These are phyloP conservation scores for Mercenaria mercenaria DNA, from an alignment of 1,140 invertebrate genomes.

Conservation along the genomic window DNA sequence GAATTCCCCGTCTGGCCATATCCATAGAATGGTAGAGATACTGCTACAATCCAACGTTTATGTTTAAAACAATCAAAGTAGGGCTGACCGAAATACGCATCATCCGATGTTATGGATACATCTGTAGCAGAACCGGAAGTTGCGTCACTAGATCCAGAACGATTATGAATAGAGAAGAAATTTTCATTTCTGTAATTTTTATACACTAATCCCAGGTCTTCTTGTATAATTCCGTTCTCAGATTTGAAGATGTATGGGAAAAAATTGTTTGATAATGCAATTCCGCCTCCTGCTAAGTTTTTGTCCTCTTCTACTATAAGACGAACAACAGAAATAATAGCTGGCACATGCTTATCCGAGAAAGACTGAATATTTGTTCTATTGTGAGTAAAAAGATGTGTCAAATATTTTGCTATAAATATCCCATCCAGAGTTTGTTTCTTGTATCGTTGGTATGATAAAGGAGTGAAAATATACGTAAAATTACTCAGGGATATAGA, in stretches of 20 bases:
- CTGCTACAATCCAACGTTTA: conserved; percentile 35
- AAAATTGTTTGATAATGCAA: conserved; percentile 42
- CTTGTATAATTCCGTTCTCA: background rate
- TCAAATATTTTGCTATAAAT: conserved; percentile 56
- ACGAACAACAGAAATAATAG: conserved; percentile 28
- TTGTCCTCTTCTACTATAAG: conserved; percentile 13
- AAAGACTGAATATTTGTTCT: conserved; percentile 14
- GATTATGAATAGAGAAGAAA: conserved; percentile 29
- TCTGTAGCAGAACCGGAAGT: background rate
- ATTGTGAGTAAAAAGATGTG: conserved; percentile 23
- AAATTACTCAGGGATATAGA: conserved; percentile 38
- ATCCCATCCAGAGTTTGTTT: conserved; percentile 27
- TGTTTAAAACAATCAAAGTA: conserved; percentile 48
- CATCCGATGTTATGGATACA: background rate
- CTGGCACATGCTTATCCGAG: conserved; percentile 28
- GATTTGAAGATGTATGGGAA: conserved; percentile 47
- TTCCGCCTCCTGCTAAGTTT: conserved; percentile 45
- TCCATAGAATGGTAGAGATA: conserved; percentile 52
- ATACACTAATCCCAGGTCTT: conserved; percentile 36
- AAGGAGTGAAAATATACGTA: conserved; percentile 26
- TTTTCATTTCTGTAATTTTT: conserved; percentile 38
- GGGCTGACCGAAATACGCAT: conserved; percentile 27
- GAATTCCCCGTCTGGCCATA: background rate
- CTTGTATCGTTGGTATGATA: conserved; percentile 32
- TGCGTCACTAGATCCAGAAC: background rate